These are phyloP conservation scores for Lissonota sp. DNA, from an alignment of 2,888 invertebrate genomes.

Conservation along the genomic window DNA sequence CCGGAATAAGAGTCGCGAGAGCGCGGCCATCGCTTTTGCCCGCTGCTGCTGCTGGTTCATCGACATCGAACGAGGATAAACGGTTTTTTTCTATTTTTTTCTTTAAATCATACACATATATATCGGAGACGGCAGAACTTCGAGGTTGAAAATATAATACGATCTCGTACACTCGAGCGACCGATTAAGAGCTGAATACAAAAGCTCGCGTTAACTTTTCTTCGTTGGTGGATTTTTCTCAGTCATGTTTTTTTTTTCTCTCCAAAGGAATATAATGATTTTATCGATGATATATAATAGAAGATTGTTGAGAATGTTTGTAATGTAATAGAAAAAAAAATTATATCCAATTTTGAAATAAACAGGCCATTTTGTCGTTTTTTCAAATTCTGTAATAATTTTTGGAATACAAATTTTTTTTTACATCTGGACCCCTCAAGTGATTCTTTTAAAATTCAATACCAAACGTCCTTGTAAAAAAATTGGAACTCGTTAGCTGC, in stretches of 20 bases:
- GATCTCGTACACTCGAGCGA: not conserved
- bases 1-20: slow-evolving; percentile 75
- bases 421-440: no score
- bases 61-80: slow-evolving; percentile 82
- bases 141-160: slow-evolving; percentile 10
- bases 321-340: no score
- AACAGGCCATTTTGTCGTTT: no score
- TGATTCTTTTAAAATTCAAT: no score
- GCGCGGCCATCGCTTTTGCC: slow-evolving; percentile 54
- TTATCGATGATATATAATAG: no score
- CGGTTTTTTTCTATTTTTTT: slow-evolving; percentile 54
- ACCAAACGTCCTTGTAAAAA: no score
- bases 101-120: not conserved
- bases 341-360: no score
- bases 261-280: no score
- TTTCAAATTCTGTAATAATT: no score
- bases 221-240: slow-evolving; percentile 25
- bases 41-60: slow-evolving; percentile 74
- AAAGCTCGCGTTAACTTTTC: not conserved
- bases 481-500: no score
- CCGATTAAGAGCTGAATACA: not conserved
- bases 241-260: not conserved
- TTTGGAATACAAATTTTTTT: no score
- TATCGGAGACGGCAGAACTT: slow-evolving; percentile 18
- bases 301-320: no score